These are phyloP conservation scores for Danionella cerebrum DNA, from an alignment of 2,113 vertebrate genomes.

Conservation along the genomic window DNA sequence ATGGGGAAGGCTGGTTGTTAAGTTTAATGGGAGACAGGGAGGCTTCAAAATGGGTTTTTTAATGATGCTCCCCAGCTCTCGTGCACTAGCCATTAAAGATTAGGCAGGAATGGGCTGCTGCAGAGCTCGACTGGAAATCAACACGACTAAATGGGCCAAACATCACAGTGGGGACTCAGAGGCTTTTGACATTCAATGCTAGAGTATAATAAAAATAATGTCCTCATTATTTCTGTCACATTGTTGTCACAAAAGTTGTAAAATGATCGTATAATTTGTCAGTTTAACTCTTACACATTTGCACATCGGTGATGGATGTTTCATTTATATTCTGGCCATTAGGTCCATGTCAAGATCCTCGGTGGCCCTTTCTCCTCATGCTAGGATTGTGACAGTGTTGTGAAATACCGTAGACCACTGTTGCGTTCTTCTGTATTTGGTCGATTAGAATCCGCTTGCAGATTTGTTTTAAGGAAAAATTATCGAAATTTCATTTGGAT, in stretches of 20 bases:
- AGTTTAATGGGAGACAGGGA: slow-evolving; percentile 60
- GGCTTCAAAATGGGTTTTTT: slow-evolving; percentile 60
- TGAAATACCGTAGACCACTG: not conserved
- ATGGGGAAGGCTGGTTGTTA: slow-evolving; percentile 59
- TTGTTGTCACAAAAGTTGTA: slow-evolving; percentile 55
- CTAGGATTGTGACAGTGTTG: not conserved
- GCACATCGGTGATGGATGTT: slow-evolving; percentile 11
- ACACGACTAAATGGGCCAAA: slow-evolving; percentile 21
- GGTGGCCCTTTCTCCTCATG: not conserved
- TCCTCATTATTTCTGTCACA: slow-evolving; percentile 39
- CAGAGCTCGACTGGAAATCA: slow-evolving; percentile 10
- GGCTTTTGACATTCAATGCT: slow-evolving; percentile 36
- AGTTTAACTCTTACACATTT: slow-evolving; percentile 4
- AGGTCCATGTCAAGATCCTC: not conserved
- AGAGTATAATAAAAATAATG: slow-evolving; percentile 1
- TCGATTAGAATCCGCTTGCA: no score
- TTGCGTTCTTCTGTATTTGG: no score
- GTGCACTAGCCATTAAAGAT: slow-evolving; percentile 56
- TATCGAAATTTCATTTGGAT: not conserved
- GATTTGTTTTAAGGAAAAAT: not conserved
- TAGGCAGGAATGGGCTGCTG: slow-evolving; percentile 30
- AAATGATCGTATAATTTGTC: slow-evolving; percentile 31
- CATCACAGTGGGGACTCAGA: slow-evolving; percentile 18
- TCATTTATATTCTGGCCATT: slow-evolving; percentile 23
- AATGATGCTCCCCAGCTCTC: slow-evolving; percentile 55